These are phyloP conservation scores for Drosophila rellima DNA, from an alignment of 2,888 invertebrate species.

Conservation along the genomic window DNA sequence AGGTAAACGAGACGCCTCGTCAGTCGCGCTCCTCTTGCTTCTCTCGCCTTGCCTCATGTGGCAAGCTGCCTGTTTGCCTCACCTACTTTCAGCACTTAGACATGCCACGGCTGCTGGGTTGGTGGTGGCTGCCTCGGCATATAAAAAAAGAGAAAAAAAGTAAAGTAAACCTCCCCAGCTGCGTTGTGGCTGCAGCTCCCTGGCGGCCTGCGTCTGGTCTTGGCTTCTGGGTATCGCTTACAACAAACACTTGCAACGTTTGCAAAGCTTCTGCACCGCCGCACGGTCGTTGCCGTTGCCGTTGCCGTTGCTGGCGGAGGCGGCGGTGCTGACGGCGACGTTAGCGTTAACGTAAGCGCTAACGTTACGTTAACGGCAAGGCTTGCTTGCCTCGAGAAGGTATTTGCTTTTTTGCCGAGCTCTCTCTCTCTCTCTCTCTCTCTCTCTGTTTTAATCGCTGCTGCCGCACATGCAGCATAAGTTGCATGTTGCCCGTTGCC, in stretches of 20 bases:
- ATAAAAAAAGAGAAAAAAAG: slow-evolving; percentile 20
- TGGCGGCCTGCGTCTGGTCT: slow-evolving; percentile 60
- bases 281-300: slow-evolving; percentile 53
- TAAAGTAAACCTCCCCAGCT: slow-evolving; percentile 65
- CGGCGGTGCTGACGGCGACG: slow-evolving; percentile 34
- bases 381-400: slow-evolving; percentile 71
- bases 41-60: slow-evolving; percentile 49
- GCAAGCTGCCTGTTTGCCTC: slow-evolving; percentile 63
- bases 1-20: slow-evolving; percentile 77
- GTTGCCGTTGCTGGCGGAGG: slow-evolving; percentile 20
- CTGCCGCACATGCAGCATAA: slow-evolving; percentile 47
- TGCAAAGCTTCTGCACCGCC: slow-evolving; percentile 69
- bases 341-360: slow-evolving; percentile 58
- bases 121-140: slow-evolving; percentile 66
- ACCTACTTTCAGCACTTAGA: slow-evolving; percentile 79
- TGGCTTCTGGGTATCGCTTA: slow-evolving; percentile 71
- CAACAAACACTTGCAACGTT: slow-evolving; percentile 80
- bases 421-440: too few relatives aligned
- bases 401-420: slow-evolving; percentile 68
- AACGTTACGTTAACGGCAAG: slow-evolving; percentile 52
- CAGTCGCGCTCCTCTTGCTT: slow-evolving; percentile 36
- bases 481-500: slow-evolving; percentile 59
- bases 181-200: slow-evolving; percentile 58
- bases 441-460: slow-evolving; percentile 48
- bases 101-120: slow-evolving; percentile 48